phyloP scores from a whole-genome alignment of 2,888 invertebrate species.

The Drosophila heteroneura region DNA sequence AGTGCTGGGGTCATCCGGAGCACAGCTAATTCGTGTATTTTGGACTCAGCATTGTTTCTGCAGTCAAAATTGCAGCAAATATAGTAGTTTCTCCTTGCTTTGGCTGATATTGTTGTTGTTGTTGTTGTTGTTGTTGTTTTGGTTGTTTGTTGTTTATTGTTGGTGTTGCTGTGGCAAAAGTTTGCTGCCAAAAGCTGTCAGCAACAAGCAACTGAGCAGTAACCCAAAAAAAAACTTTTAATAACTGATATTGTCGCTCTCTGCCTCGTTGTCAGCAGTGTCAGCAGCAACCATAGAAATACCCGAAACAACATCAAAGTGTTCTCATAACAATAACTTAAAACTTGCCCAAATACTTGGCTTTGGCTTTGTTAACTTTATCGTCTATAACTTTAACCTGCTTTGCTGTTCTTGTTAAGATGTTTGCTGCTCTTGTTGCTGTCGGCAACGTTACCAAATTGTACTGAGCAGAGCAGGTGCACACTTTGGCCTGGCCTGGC shows the following conservation, averaged over 20 bases:
- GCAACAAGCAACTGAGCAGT: conserved; percentile 37
- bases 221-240: conserved; percentile 35
- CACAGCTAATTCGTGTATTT: conserved; percentile 44
- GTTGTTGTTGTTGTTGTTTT: not conserved
- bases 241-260: conserved; percentile 57
- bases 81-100: conserved; percentile 8
- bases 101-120: conserved; percentile 5
- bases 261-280: conserved; percentile 47
- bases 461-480: conserved; percentile 5
- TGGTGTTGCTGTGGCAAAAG: conserved; percentile 14
- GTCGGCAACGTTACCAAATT: conserved; percentile 3
- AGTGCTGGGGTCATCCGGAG: conserved; percentile 12
- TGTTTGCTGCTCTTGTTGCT: conserved; percentile 11
- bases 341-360: conserved; percentile 52
- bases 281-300: conserved; percentile 35
- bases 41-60: conserved; percentile 15
- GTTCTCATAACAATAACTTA: conserved; percentile 60
- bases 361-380: conserved; percentile 53
- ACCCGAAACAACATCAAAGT: conserved; percentile 5
- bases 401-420: not conserved
- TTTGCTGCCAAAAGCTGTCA: conserved; percentile 43
- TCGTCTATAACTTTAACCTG: conserved; percentile 35
- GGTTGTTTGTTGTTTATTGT: not conserved
- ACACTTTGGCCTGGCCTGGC: not conserved
- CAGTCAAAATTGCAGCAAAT: conserved; percentile 31